Conservation (phyloP, 2,888 invertebrate species). For the Catocala fraxini region DNA sequence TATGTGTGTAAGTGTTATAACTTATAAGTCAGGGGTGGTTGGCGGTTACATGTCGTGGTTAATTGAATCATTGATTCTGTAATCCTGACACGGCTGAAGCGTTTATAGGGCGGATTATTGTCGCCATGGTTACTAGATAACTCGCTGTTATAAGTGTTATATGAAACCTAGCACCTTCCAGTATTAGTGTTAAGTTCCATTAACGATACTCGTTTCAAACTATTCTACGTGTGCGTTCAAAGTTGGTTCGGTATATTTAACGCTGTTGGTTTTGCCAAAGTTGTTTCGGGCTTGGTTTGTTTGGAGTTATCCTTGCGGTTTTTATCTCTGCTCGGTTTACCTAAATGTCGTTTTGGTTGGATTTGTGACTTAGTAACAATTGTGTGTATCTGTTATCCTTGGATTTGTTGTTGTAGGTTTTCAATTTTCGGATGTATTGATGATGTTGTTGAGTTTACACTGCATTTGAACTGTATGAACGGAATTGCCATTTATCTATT, state of each 20-base stretch:
- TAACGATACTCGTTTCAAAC: slow-evolving; percentile 19
- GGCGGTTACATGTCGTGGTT: slow-evolving; percentile 28
- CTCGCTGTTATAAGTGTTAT: slow-evolving; percentile 43
- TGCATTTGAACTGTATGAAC: too few relatives aligned
- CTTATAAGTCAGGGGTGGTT: not conserved
- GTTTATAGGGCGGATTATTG: slow-evolving; percentile 45
- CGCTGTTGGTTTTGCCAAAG: too few relatives aligned
- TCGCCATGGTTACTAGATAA: slow-evolving; percentile 57
- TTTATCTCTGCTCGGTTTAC: slow-evolving; percentile 5
- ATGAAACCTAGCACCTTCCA: slow-evolving; percentile 21
- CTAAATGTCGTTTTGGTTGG: slow-evolving; percentile 6
- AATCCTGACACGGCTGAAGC: slow-evolving; percentile 36
- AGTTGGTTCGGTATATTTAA: too few relatives aligned
- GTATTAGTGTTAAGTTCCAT: slow-evolving; percentile 41
- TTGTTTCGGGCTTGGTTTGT: not conserved
- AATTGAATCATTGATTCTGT: slow-evolving; percentile 41
- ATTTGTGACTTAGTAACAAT: slow-evolving; percentile 15
- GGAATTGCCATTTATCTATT: too few relatives aligned
- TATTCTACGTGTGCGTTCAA: too few relatives aligned
- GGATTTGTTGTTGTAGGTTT: not conserved
- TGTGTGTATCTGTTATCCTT: not conserved
- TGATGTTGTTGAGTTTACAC: not conserved
- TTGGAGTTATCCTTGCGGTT: slow-evolving; percentile 10
- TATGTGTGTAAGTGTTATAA: not conserved
- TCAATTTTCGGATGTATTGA: slow-evolving; percentile 1